Evolutionary conservation across 2,797 vertebrate genomes (phyloP), one percentile per base, ranked within the genome.

Genomic region (Mallotus villosus): DNA sequence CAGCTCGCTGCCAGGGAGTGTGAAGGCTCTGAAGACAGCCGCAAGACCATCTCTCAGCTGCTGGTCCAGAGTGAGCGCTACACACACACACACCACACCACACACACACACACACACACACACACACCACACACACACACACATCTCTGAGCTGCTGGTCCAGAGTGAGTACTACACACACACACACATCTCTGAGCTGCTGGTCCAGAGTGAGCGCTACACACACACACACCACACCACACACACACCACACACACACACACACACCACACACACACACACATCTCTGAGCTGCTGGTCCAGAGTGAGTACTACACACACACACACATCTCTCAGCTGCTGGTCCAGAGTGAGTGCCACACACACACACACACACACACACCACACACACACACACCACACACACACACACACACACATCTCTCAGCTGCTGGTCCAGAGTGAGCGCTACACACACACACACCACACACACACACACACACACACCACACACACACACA

Each of bases 41-140:
- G 95, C 73, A 98, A 98, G 89, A 98, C 96, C 84, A 99, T 99
- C 87, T 96, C 96, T 55, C 96, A 99, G 83, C 95, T 99, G 76
- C 95, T 97, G 75, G 86, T 93, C 74, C 96, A 99, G 87, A 97
- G 97, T 99, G 88, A 95, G 96, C 94, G 37, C 68, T 16, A 46
- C 71, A n/a, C 27, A 63, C 70, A 74, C 55, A 74, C 37, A 63
- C 2, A 94, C 93, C 85, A 94, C 94, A 14, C 4, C 6, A 25
- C 61, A 29, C 14, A 63, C 25, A 63, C 61, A 19, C 25, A 19
- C 4, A 32, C 61, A n/a, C 24, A 12, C 17, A 5, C 5, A 34
- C 34, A 2, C 67, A 25, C 29, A 16, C 55, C 49, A 27, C 60
- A 63, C 14, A 63, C 60, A 63, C 24, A 12, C 17, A 5, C 5